These are phyloP conservation scores for Andrena fulva DNA, from an alignment of 2,888 invertebrate genomes.

Conservation along the genomic window DNA sequence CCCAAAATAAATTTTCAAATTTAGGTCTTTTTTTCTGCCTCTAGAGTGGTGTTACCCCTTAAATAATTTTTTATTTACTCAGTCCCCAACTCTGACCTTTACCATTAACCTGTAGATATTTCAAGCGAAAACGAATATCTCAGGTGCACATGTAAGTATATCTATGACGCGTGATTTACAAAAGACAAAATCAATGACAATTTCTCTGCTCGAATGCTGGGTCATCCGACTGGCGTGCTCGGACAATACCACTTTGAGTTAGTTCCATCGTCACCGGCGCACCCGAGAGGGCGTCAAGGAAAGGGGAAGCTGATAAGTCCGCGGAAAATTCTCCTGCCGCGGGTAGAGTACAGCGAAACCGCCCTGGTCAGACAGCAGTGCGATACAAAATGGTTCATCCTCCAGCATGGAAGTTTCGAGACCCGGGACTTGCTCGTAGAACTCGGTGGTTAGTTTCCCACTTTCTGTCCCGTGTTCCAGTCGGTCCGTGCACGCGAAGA, in stretches of 20 bases:
- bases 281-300: neutral
- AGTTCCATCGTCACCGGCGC: neutral
- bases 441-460: conserved; percentile 17
- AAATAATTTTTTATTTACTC: too few species aligned
- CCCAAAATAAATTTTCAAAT: too few species aligned
- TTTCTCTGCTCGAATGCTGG: too few species aligned
- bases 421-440: conserved; percentile 11
- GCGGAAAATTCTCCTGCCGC: neutral
- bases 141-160: too few species aligned
- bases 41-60: too few species aligned
- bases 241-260: conserved; percentile 8
- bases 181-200: too few species aligned
- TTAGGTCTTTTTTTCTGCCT: too few species aligned
- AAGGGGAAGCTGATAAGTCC: neutral
- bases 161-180: too few species aligned
- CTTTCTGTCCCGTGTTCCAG: conserved; percentile 17
- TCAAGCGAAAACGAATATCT: too few species aligned
- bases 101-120: too few species aligned
- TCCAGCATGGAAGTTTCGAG: conserved; percentile 5
- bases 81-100: too few species aligned
- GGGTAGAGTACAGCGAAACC: conserved; percentile 13
- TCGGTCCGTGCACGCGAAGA: conserved; percentile 10
- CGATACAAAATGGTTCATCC: conserved; percentile 12
- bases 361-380: conserved; percentile 19
- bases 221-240: too few species aligned